Conservation (phyloP, 92 coral and sea anemone genomes). For the Isaurus tuberculatus region DNA sequence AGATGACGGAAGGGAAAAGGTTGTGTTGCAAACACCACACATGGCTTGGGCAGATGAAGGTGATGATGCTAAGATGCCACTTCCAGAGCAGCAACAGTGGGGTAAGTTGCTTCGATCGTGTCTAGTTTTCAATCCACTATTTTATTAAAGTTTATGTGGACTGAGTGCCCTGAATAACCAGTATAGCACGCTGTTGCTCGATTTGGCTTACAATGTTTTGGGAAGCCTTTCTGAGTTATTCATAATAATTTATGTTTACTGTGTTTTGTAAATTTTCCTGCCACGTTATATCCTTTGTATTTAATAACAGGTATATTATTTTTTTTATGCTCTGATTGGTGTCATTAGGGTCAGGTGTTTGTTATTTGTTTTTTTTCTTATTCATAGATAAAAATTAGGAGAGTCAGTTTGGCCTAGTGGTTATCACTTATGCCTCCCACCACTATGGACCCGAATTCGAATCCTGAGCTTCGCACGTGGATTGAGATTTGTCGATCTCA, state of each 20-base stretch:
- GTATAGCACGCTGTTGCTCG: not conserved
- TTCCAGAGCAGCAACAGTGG: slow-evolving; percentile 36
- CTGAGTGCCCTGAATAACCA: not conserved
- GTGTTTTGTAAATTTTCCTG: too few relatives aligned
- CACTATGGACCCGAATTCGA: too few relatives aligned
- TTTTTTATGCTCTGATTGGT: not conserved
- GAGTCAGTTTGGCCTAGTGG: too few relatives aligned
- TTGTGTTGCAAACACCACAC: slow-evolving; percentile 27
- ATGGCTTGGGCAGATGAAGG: slow-evolving; percentile 10
- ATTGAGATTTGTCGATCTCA: too few relatives aligned
- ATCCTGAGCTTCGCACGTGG: too few relatives aligned
- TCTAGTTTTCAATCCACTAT: not conserved
- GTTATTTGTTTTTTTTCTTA: too few relatives aligned
- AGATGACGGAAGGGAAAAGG: slow-evolving; percentile 56
- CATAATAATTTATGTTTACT: too few relatives aligned
- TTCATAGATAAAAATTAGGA: too few relatives aligned
- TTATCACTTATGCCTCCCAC: too few relatives aligned
- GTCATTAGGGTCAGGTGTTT: too few relatives aligned
- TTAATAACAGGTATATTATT: not conserved
- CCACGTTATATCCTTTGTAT: too few relatives aligned
- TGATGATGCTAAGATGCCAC: slow-evolving; percentile 40
- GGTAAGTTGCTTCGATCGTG: not conserved
- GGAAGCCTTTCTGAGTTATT: not conserved
- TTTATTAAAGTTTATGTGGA: not conserved
- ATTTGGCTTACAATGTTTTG: not conserved